These are phyloP conservation scores for Icerya purchasi DNA, from an alignment of 2,888 invertebrate species.

Conservation along the genomic window DNA sequence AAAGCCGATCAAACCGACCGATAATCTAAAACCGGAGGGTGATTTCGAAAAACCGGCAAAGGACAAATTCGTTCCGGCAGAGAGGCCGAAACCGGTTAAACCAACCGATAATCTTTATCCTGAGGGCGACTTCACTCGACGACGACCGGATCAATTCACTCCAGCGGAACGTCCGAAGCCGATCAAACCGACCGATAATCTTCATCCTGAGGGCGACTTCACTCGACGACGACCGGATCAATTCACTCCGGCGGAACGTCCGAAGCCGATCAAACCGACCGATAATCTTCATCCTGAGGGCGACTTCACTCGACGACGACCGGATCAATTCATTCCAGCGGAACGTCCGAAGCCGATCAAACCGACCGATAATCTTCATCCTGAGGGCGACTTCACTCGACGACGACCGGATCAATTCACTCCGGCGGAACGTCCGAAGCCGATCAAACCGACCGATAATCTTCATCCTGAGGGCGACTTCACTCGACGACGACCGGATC, in stretches of 20 bases:
- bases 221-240: conserved; percentile 23
- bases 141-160: too few species aligned
- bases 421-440: conserved; percentile 23
- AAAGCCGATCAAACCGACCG: conserved; percentile 19
- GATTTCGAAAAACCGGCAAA: conserved; percentile 32
- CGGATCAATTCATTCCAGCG: too few species aligned
- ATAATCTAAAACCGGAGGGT: conserved; percentile 31
- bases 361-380: too few species aligned
- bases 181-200: conserved; percentile 27
- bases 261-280: conserved; percentile 16
- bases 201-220: conserved; percentile 39
- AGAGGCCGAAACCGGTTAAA: conserved; percentile 1
- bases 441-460: conserved; percentile 27
- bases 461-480: conserved; percentile 43
- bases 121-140: too few species aligned
- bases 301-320: conserved; percentile 31
- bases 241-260: conserved; percentile 26
- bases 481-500: conserved; percentile 26
- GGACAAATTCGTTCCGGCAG: too few species aligned
- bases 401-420: too few species aligned
- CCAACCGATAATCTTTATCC: too few species aligned
- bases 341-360: conserved; percentile 1
- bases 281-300: conserved; percentile 32
- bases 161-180: conserved; percentile 23
- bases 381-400: too few species aligned